Evolutionary conservation across 2,113 vertebrate species (phyloP).

Genomic region (Chaetops frenatus): DNA sequence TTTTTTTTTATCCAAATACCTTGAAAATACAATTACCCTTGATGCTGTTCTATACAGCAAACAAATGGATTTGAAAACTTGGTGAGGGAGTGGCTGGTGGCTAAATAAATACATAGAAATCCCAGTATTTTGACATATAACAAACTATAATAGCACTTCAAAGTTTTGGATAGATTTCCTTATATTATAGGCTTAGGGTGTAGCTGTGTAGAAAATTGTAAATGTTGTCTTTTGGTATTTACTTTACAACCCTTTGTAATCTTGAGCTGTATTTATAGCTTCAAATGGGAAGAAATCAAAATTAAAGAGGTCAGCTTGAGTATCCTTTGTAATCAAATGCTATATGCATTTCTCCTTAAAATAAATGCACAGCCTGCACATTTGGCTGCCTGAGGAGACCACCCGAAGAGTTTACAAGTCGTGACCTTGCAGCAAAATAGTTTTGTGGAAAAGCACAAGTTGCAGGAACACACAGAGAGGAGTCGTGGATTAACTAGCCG

Average conservation of each 20-base stretch:
- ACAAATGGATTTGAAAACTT: background rate
- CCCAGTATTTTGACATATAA: background rate
- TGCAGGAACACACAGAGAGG: background rate
- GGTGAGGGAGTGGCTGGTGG: constrained; percentile 1
- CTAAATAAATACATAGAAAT: constrained; percentile 29
- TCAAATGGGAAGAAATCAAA: constrained; percentile 17
- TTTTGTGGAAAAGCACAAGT: background rate
- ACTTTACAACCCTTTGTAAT: constrained; percentile 47
- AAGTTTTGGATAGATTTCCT: constrained; percentile 48
- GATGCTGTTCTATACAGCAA: background rate
- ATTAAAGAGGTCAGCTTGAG: constrained; percentile 53
- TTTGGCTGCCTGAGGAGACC: background rate
- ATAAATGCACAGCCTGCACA: background rate
- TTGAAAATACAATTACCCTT: background rate
- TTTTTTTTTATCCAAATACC: background rate
- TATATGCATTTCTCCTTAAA: constrained; percentile 18
- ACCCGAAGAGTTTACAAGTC: background rate
- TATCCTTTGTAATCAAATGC: constrained; percentile 39
- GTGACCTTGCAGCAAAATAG: background rate
- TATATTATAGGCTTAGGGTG: constrained; percentile 44
- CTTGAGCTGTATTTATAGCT: constrained; percentile 49
- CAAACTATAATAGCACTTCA: constrained; percentile 37
- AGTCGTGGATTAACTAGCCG: background rate
- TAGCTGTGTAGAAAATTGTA: constrained; percentile 32
- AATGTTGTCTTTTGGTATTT: constrained; percentile 54